Base-by-base conservation (phyloP, 2,797 vertebrate species). In the Rhabdophis nuchalis region DNA sequence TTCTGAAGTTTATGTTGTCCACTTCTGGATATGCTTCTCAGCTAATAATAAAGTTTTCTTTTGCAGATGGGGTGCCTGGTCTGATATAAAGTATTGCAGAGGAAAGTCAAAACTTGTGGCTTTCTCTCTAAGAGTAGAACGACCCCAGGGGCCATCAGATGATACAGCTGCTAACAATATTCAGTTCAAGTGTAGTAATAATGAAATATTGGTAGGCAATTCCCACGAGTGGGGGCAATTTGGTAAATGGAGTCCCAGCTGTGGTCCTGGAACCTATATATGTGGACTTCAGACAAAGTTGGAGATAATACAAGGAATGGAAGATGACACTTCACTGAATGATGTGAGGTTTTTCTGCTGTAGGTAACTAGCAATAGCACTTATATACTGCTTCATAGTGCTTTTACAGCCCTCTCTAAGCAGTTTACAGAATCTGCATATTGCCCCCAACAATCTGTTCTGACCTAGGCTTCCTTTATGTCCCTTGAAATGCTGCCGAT, bases 101-200 rank as follows among this genome's bases (percentile, higher is more conserved):
- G 8, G 2, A 10, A 0, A 1, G 1, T 36, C 92, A 41, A 95
- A 95, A 58, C n/a, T 97, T 6, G 60, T 95, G 53, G 93, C 96
- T 68, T 97, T 97, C 61, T 96, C 96, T 4, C 92, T 97, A 85
- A 96, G 95, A 25, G 95, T 95, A 88, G 96, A 97, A 92, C 0
- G 36, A 2, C 90, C 95, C 1, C 11, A 50, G 36, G 61, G 91
- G 53, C 56, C 5, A 2, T 94, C 92, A 20, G 96, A 97, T 86
- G 95, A 97, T 90, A 97, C 96, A 0, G 96, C 94, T 1, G 96
- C 94, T 1, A 97, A 96, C 94, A 97, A 97, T 23, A 91, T 97
- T 36, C 94, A 87, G 52, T 96, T 97, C 93, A 92, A 86, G 27
- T 97, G 96, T 86, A 97, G 95, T 0, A 93, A 96, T 3, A 87